A percentile compares a stretch with the other conserved stretches of the same genome.
Conservation (phyloP, 2,113 vertebrate species). For the Ochotona curzoniae region DNA sequence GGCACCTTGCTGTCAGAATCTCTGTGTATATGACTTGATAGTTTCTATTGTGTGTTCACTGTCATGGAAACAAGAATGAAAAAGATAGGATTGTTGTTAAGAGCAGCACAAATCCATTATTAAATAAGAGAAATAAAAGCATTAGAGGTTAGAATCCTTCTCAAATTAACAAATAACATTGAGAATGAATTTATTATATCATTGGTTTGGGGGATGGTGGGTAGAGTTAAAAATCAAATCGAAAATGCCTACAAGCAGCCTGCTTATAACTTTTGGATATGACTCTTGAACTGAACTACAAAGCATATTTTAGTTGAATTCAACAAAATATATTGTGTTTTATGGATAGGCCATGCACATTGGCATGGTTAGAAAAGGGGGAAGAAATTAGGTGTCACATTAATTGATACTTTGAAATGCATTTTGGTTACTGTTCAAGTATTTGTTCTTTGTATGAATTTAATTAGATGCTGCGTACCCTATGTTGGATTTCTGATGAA, state of each 20-base stretch:
- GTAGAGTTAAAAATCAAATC: neutral
- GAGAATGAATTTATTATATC: neutral
- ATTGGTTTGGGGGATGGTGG: neutral
- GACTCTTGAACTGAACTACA: slow-evolving; percentile 61
- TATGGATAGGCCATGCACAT: slow-evolving; percentile 54
- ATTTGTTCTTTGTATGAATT: slow-evolving; percentile 73
- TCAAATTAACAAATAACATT: slow-evolving; percentile 32
- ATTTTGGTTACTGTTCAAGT: slow-evolving; percentile 79
- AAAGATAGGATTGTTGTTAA: neutral
- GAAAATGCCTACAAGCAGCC: neutral
- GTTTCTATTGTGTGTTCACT: slow-evolving; percentile 43
- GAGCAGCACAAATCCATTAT: neutral
- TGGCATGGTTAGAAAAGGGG: slow-evolving; percentile 63
- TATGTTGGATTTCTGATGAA: slow-evolving; percentile 76
- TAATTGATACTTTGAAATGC: slow-evolving; percentile 82
- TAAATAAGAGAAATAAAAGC: slow-evolving; percentile 32
- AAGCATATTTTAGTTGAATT: slow-evolving; percentile 60
- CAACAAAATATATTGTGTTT: slow-evolving; percentile 57
- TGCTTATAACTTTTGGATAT: slow-evolving; percentile 39
- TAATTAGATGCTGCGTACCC: slow-evolving; percentile 78
- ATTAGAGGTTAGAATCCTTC: slow-evolving; percentile 24
- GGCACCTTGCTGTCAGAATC: neutral
- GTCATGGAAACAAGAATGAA: slow-evolving; percentile 44
- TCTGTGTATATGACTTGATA: neutral
- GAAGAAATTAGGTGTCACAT: slow-evolving; percentile 71